These are phyloP conservation scores for Drosophila prosaltans DNA, from an alignment of 1,140 invertebrate genomes.

Conservation along the genomic window DNA sequence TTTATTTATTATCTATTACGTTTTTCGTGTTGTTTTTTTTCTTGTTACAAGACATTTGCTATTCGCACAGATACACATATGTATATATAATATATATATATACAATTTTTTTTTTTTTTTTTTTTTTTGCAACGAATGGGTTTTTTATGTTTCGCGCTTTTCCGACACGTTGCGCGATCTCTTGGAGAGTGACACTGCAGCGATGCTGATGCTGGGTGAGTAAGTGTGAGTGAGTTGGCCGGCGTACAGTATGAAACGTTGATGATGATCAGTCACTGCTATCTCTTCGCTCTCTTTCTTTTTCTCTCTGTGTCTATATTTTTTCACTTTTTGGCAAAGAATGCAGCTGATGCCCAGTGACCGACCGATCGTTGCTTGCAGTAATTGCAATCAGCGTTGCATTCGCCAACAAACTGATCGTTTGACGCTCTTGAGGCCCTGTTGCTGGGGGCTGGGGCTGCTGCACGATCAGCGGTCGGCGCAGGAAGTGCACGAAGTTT, in stretches of 20 bases:
- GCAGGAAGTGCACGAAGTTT: constrained; percentile 74
- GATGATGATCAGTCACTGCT: constrained; percentile 38
- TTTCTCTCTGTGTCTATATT: constrained; percentile 6
- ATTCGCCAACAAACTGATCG: constrained; percentile 75
- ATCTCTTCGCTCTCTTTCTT: neutral
- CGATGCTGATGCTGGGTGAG: constrained; percentile 44
- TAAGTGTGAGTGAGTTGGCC: constrained; percentile 19
- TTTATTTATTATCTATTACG: constrained; percentile 33
- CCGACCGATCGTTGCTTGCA: constrained; percentile 41
- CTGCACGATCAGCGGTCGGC: constrained; percentile 30
- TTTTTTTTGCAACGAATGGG: constrained; percentile 6
- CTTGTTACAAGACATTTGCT: constrained; percentile 36
- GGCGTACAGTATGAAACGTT: constrained; percentile 65
- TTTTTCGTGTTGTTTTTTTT: constrained; percentile 20
- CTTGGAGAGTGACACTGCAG: constrained; percentile 35
- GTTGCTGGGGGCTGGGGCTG: constrained; percentile 56
- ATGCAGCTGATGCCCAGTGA: constrained; percentile 45
- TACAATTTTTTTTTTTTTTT: neutral
- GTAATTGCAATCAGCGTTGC: constrained; percentile 78
- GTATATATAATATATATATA: neutral
- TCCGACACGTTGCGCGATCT: constrained; percentile 52
- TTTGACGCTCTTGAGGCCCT: constrained; percentile 41
- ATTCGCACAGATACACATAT: constrained; percentile 28
- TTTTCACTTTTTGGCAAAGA: constrained; percentile 63
- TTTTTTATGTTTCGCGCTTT: constrained; percentile 43